These are phyloP conservation scores for Exaiptasia diaphana DNA, from an alignment of 64 coral and sea anemone genomes.

Conservation along the genomic window DNA sequence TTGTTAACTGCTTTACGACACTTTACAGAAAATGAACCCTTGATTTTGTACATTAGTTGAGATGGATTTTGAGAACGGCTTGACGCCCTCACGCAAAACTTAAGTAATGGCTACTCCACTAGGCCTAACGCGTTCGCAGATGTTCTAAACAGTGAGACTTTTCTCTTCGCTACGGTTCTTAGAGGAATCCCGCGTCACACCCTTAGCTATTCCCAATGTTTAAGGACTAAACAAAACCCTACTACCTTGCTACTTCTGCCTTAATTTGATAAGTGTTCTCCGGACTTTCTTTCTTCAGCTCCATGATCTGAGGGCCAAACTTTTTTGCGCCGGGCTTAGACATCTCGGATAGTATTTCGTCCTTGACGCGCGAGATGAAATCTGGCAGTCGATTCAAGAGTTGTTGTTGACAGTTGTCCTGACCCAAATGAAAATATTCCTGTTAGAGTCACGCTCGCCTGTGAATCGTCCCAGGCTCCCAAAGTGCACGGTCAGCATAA, in stretches of 20 bases:
- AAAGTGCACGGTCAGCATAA: too few species aligned
- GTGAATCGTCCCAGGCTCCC: not conserved
- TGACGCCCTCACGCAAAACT: not conserved
- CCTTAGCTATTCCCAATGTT: not conserved
- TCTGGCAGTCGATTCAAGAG: not conserved
- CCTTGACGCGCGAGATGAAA: not conserved
- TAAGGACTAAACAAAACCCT: not conserved
- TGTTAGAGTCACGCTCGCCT: not conserved
- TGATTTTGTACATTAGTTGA: too few species aligned
- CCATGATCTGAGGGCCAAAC: slow-evolving; percentile 51
- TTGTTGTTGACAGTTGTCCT: slow-evolving; percentile 26
- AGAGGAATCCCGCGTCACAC: not conserved
- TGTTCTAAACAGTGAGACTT: slow-evolving; percentile 7
- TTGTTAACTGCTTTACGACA: too few species aligned
- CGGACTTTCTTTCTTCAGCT: slow-evolving; percentile 68
- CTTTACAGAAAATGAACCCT: too few species aligned
- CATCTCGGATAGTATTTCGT: slow-evolving; percentile 34
- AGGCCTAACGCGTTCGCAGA: not conserved
- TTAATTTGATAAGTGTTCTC: slow-evolving; percentile 67
- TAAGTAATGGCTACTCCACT: not conserved
- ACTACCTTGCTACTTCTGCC: slow-evolving; percentile 74
- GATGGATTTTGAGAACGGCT: too few species aligned
- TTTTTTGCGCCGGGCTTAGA: slow-evolving; percentile 31
- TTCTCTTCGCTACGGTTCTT: not conserved
- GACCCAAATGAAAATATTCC: slow-evolving; percentile 10